Base-by-base conservation (phyloP, 2,797 vertebrate species). In the Phataginus tetradactyla region DNA sequence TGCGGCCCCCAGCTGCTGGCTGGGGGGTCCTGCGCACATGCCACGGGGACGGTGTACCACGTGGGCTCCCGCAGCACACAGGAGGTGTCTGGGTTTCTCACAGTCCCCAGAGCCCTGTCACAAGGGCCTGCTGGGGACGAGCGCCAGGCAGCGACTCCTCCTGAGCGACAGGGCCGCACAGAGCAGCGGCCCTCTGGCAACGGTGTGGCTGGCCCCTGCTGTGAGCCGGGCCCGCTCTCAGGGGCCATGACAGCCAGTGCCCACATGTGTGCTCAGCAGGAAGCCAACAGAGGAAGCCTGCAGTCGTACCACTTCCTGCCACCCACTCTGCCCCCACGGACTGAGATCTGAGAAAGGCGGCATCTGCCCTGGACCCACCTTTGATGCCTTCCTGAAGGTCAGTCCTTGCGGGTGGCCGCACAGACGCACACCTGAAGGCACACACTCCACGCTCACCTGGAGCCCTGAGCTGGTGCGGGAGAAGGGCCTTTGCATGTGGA, bases 321-420 rank as follows among this genome's bases (percentile, higher is more conserved):
- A 0, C 11, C 55, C 69, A 2, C 29, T 18, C 18, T 4, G 3
- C 18, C 39, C 15, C 85, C 1, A 2, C 5, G 21, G n/a, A 34
- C 39, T 13, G 7, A 0, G 2, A 10, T n/a, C 51, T 0, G 3
- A 20, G 53, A 42, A 42, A 21, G 7, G 1, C 32, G 8, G 17
- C 1, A 5, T 49, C 66, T 23, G 18, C 27, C 18, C 66, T 5
- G 10, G 51, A 23, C 51, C 83, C 15, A 34, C 64, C 34, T 25
- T 51, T 8, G 23, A 18, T 4, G 77, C 23, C 49, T 53, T 25
- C 39, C 39, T 5, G 39, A 49, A 53, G n/a, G n/a, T 53, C 11
- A 13, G 72, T 23, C 45, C 72, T 53, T 4, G 5, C 1, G 3
- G 45, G 45, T 3, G 10, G 29, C 17, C 0, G 17, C 10, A 39